Evolutionary conservation across 2,888 invertebrate genomes (phyloP).

Genomic region (Macrophya alboannulata): DNA sequence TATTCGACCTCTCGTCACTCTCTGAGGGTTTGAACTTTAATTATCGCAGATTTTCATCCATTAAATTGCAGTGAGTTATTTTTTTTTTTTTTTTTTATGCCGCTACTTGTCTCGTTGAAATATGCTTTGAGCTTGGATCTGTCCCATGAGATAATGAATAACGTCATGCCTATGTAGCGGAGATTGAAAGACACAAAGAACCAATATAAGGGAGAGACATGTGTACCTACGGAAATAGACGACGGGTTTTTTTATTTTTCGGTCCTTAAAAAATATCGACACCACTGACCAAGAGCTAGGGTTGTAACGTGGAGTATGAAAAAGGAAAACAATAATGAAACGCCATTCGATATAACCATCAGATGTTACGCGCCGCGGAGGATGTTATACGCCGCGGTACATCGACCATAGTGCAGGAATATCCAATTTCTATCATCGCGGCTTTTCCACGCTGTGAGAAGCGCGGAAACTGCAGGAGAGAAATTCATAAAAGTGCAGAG

Average conservation of each 20-base stretch:
- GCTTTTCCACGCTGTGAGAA: slow-evolving; percentile 12
- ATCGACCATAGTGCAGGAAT: slow-evolving; percentile 7
- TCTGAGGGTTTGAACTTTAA: background rate
- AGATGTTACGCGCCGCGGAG: background rate
- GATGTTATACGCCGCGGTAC: background rate
- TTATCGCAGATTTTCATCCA: background rate
- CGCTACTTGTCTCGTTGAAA: slow-evolving; percentile 3
- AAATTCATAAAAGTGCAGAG: slow-evolving; percentile 45
- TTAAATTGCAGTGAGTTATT: background rate
- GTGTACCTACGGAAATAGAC: background rate
- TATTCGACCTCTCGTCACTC: background rate
- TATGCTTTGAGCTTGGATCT: background rate
- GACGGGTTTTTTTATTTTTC: background rate
- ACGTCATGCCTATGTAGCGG: background rate
- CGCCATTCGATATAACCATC: background rate
- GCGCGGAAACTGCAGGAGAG: background rate
- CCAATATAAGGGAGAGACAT: background rate
- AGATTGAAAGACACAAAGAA: slow-evolving; percentile 1
- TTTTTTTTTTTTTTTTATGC: no score
- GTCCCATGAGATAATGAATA: background rate
- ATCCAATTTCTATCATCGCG: slow-evolving; percentile 26
- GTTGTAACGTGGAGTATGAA: background rate
- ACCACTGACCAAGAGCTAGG: background rate
- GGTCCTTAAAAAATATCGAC: background rate
- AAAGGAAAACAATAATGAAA: slow-evolving; percentile 2